Percentiles rank a stretch among this genome's conserved stretches.
Evolutionary conservation across 2,888 invertebrate species (phyloP).

Genomic region (Philopedon plagiatum): DNA sequence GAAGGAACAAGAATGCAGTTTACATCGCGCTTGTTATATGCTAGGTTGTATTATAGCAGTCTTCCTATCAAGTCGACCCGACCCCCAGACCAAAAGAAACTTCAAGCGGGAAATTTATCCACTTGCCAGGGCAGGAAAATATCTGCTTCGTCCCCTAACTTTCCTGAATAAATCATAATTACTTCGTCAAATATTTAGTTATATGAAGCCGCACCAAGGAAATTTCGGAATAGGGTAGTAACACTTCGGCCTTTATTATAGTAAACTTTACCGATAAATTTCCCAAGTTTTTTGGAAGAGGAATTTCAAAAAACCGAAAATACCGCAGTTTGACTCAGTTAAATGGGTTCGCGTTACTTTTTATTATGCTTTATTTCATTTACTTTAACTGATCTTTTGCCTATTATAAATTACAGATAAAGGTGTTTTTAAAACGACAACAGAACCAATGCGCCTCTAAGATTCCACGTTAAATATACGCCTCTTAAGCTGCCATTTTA

Average conservation of each 20-base stretch:
- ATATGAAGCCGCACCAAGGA: constrained; percentile 44
- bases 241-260: constrained; percentile 47
- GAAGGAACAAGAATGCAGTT: constrained; percentile 23
- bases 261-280: constrained; percentile 51
- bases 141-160: constrained; percentile 46
- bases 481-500: too few species aligned
- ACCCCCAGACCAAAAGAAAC: constrained; percentile 36
- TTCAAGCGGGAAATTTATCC: constrained; percentile 45
- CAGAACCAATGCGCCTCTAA: too few species aligned
- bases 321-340: constrained; percentile 26
- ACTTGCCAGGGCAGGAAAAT: constrained; percentile 47
- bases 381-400: constrained; percentile 1
- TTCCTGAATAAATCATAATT: constrained; percentile 51
- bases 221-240: constrained; percentile 46
- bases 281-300: constrained; percentile 44
- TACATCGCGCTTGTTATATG: constrained; percentile 21
- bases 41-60: constrained; percentile 25
- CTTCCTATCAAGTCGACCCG: constrained; percentile 33
- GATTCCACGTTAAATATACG: too few species aligned
- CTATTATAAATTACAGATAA: background rate
- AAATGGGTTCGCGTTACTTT: constrained; percentile 32
- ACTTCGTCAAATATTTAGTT: constrained; percentile 52
- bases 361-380: constrained; percentile 26
- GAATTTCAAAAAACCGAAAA: constrained; percentile 38
- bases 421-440: too few species aligned